phyloP scores from a whole-genome alignment of 2,113 vertebrate species.

The Entelurus aequoreus region DNA sequence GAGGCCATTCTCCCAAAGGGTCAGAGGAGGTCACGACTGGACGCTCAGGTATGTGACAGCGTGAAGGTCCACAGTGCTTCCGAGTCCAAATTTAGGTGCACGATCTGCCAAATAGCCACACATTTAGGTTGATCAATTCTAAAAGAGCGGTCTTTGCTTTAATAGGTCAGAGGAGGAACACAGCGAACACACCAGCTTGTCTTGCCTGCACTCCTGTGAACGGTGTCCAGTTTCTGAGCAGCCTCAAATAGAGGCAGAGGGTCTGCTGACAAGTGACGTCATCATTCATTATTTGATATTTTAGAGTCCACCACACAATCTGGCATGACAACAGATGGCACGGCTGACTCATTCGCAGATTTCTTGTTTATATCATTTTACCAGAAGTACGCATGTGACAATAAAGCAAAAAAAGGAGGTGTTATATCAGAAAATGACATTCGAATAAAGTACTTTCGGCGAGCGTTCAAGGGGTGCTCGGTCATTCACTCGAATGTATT shows the following conservation, averaged over 20 bases:
- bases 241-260: slow-evolving; percentile 41
- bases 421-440: no score
- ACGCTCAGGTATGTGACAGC: background rate
- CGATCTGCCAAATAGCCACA: background rate
- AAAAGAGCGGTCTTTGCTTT: background rate
- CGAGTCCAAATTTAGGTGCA: background rate
- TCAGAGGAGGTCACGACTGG: slow-evolving; percentile 1
- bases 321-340: background rate
- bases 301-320: background rate
- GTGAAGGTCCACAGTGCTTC: slow-evolving; percentile 5
- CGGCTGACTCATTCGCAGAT: background rate
- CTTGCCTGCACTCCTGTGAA: background rate
- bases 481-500: background rate
- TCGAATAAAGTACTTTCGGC: background rate
- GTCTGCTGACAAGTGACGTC: slow-evolving; percentile 28
- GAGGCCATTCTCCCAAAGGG: slow-evolving; percentile 50
- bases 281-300: background rate
- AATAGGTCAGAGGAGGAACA: slow-evolving; percentile 9
- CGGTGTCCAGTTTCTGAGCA: slow-evolving; percentile 13
- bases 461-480: background rate
- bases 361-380: background rate
- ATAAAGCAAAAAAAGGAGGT: no score
- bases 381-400: no score
- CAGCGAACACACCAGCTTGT: background rate
- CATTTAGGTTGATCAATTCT: background rate